These are phyloP conservation scores for Subacronicta megacephala DNA, from an alignment of 2,888 invertebrate species.

Conservation along the genomic window DNA sequence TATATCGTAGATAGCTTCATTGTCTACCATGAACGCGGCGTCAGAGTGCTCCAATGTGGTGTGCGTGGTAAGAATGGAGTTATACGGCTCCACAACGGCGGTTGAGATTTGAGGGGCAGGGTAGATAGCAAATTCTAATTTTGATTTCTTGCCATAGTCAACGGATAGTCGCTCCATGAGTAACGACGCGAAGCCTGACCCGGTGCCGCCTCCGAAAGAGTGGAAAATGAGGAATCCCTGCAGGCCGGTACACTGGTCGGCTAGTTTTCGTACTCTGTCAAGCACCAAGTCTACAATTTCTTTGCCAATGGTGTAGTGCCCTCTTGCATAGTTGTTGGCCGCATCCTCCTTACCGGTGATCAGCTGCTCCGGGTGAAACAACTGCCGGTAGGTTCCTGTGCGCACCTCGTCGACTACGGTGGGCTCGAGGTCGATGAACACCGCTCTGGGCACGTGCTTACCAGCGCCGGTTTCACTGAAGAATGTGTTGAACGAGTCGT, in stretches of 20 bases:
- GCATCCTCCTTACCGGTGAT: slow-evolving; percentile 99
- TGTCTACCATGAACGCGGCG: slow-evolving; percentile 98
- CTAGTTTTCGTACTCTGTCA: slow-evolving; percentile 95
- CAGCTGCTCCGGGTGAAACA: slow-evolving; percentile 98
- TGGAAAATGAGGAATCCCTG: slow-evolving; percentile 98
- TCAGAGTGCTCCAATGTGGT: slow-evolving; percentile 98
- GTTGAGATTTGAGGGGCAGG: slow-evolving; percentile 97
- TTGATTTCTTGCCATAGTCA: slow-evolving; percentile 98
- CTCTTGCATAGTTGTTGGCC: slow-evolving; percentile 98
- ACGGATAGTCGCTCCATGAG: slow-evolving; percentile 98
- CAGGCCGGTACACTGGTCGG: slow-evolving; percentile 97
- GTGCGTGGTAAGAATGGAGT: slow-evolving; percentile 98
- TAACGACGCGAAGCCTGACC: slow-evolving; percentile 97
- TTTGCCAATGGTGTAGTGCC: slow-evolving; percentile 98
- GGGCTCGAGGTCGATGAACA: slow-evolving; percentile 98
- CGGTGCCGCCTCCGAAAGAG: slow-evolving; percentile 97
- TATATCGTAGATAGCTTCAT: slow-evolving; percentile 96
- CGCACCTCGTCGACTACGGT: slow-evolving; percentile 98
- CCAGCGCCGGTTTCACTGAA: slow-evolving; percentile 98
- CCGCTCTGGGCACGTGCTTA: slow-evolving; percentile 98
- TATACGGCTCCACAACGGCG: slow-evolving; percentile 98
- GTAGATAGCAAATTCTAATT: slow-evolving; percentile 98
- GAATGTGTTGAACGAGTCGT: slow-evolving; percentile 98
- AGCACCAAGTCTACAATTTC: slow-evolving; percentile 97
- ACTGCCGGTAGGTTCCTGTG: slow-evolving; percentile 97